phyloP scores from a whole-genome alignment of 2,888 invertebrate species.

The Clepsis dumicolana region DNA sequence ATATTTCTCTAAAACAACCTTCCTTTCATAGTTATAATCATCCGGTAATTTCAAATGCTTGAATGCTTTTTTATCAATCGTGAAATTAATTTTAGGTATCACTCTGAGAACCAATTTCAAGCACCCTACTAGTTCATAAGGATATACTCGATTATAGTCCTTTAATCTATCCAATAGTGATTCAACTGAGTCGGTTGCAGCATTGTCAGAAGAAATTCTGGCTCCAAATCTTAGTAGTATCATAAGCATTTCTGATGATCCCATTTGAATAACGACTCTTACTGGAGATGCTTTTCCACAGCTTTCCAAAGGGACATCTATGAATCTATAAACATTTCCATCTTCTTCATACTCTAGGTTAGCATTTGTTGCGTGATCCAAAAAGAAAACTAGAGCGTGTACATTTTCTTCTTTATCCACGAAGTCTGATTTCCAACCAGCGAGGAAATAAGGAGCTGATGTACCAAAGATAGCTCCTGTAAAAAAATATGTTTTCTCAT shows the following conservation, averaged over 20 bases:
- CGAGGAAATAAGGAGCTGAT: constrained; percentile 92
- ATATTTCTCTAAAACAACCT: constrained; percentile 73
- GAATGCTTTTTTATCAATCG: constrained; percentile 68
- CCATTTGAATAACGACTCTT: constrained; percentile 91
- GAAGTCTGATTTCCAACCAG: constrained; percentile 96
- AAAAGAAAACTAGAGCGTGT: constrained; percentile 91
- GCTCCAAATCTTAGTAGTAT: constrained; percentile 91
- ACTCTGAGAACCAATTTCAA: constrained; percentile 89
- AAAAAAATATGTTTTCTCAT: constrained; percentile 62
- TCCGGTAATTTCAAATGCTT: constrained; percentile 69
- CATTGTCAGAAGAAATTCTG: constrained; percentile 84
- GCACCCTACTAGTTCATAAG: constrained; percentile 90
- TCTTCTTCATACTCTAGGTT: constrained; percentile 85
- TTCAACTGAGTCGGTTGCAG: constrained; percentile 87
- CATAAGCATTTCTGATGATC: constrained; percentile 90
- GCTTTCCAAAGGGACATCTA: constrained; percentile 93
- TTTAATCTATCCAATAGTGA: constrained; percentile 88
- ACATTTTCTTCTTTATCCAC: constrained; percentile 92
- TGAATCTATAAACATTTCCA: constrained; percentile 83
- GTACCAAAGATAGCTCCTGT: constrained; percentile 93
- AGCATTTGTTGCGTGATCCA: constrained; percentile 91
- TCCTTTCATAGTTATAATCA: constrained; percentile 80
- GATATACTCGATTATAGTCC: constrained; percentile 88
- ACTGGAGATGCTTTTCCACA: constrained; percentile 91
- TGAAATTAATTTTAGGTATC: constrained; percentile 85